Conservation (phyloP, 2,113 vertebrate genomes). For the Nyctereutes procyonoides region DNA sequence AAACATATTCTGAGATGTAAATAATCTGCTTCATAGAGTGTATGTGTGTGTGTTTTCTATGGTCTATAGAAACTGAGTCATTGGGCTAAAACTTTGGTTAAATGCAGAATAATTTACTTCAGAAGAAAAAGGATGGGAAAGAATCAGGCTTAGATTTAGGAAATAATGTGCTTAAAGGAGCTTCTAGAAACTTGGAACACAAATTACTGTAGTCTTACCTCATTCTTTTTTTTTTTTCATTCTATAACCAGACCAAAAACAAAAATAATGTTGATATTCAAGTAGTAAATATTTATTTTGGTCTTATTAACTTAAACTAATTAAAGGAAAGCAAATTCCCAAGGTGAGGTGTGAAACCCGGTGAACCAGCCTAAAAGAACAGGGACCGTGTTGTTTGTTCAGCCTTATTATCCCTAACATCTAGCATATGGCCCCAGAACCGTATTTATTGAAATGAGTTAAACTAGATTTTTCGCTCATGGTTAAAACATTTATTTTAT, state of each 20-base stretch:
- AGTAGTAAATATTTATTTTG: background rate
- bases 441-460: conserved; percentile 1
- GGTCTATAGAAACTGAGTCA: background rate
- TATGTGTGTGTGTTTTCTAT: background rate
- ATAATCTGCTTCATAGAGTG: background rate
- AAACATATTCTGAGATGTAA: background rate
- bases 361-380: background rate
- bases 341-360: background rate
- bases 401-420: background rate
- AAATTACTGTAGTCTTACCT: background rate
- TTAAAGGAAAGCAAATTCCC: background rate
- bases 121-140: background rate
- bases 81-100: background rate
- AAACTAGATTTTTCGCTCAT: conserved; percentile 5
- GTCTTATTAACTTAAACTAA: background rate
- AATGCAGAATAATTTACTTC: background rate
- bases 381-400: background rate
- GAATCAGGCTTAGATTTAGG: background rate
- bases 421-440: background rate
- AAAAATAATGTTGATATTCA: background rate
- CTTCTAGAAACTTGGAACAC: background rate
- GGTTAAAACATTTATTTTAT: conserved; percentile 55
- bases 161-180: background rate
- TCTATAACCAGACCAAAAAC: background rate
- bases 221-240: conserved; percentile 46